A percentile compares a stretch with the other conserved stretches of the same genome.
These are phyloP conservation scores for Accipiter cooperii DNA, from an alignment of 2,113 vertebrate genomes.

Conservation along the genomic window DNA sequence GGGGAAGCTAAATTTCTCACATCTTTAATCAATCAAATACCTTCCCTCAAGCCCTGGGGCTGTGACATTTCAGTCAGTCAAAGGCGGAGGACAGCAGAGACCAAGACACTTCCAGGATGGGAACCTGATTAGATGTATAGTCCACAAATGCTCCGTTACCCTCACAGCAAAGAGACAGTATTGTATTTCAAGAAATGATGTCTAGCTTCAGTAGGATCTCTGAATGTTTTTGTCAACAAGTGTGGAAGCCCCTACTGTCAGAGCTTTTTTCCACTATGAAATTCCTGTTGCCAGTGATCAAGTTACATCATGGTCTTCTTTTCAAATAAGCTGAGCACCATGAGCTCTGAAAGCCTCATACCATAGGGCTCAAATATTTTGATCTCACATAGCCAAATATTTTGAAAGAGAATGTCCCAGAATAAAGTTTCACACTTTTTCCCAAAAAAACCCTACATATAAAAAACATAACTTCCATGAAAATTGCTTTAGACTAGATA, in stretches of 20 bases:
- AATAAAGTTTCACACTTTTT: background rate
- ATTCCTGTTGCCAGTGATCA: background rate
- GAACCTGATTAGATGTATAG: background rate
- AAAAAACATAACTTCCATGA: background rate
- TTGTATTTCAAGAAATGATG: background rate
- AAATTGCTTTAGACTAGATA: background rate
- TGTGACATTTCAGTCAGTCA: background rate
- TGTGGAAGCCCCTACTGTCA: background rate
- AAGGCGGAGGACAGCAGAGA: conserved; percentile 11
- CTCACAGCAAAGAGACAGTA: background rate
- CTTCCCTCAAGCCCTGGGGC: background rate
- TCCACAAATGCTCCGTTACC: background rate
- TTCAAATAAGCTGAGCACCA: background rate
- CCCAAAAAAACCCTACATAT: accelerated
- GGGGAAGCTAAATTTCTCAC: background rate
- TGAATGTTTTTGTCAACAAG: background rate
- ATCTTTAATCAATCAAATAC: background rate
- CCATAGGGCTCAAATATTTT: background rate
- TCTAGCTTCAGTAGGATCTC: background rate
- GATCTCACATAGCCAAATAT: background rate
- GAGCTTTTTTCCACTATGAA: background rate
- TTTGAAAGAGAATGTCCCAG: background rate
- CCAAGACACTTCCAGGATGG: background rate
- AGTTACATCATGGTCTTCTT: background rate
- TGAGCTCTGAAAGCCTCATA: background rate